Evolutionary conservation across 2,888 invertebrate genomes (phyloP).

Genomic region (Desoria tigrina): DNA sequence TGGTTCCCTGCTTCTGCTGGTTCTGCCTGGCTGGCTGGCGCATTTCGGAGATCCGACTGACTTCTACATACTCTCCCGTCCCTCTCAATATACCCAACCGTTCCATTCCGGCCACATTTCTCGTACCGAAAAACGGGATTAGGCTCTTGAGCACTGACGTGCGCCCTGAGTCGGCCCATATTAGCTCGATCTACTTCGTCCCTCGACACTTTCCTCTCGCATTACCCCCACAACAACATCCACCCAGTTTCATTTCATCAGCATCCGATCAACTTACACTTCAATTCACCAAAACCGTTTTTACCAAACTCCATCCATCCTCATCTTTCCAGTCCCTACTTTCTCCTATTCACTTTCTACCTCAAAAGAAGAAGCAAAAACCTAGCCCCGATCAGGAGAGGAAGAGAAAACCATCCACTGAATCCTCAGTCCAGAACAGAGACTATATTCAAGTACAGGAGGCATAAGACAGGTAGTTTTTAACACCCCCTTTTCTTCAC

Average conservation of each 20-base stretch:
- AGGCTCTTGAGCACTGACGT: slow-evolving; percentile 1
- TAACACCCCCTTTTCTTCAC: neutral
- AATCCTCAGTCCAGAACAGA: too few relatives aligned
- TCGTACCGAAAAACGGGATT: neutral
- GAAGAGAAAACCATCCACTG: too few relatives aligned
- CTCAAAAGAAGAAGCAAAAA: slow-evolving; percentile 2
- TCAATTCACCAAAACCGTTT: slow-evolving; percentile 3
- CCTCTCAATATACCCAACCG: neutral
- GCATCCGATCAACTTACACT: neutral
- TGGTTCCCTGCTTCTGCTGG: slow-evolving; percentile 19
- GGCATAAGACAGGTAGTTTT: slow-evolving; percentile 11
- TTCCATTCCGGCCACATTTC: too few relatives aligned
- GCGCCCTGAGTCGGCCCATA: too few relatives aligned
- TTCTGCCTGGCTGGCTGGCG: slow-evolving; percentile 14
- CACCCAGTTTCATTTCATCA: slow-evolving; percentile 13
- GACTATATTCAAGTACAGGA: neutral
- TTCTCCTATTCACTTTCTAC: slow-evolving; percentile 21
- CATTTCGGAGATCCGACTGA: slow-evolving; percentile 13
- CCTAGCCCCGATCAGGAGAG: too few relatives aligned
- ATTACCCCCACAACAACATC: neutral
- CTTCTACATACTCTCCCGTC: neutral
- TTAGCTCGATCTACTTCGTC: too few relatives aligned
- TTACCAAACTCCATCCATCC: slow-evolving; percentile 11
- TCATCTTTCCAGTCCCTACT: slow-evolving; percentile 5
- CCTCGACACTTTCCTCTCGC: neutral